Evolutionary conservation across 2,797 vertebrate genomes (phyloP), one percentile per base, ranked within the genome.

Genomic region (Scleropages formosus): DNA sequence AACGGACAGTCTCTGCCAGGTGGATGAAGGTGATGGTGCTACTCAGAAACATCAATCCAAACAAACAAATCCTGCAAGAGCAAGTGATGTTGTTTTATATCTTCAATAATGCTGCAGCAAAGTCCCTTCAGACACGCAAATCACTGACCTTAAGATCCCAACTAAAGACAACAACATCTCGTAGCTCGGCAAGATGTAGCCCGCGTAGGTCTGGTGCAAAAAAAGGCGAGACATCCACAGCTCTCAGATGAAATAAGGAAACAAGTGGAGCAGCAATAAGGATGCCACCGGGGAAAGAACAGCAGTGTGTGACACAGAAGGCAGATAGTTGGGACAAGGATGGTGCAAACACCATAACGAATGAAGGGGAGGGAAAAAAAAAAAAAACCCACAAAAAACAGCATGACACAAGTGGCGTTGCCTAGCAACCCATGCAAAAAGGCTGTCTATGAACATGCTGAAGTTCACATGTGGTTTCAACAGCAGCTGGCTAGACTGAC

Each of bases 351-450:
- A 39, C 2, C 31, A n/a, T 31, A 39, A 27, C 9, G 26, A 31
- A 13, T 1, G 62, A 22, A n/a, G 46, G 20, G 67, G 47, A 11
- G 51, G 47, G 24, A 68, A 18, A 18, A n/a, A 63, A 58, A 72
- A 39, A 71, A 59, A 72, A 47, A 31, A 61, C 20, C 24, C 20
- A 20, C 20, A 65, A 18, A 47, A 56, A 44, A 12, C 27, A 15
- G 56, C 68, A 58, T 22, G 20, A 26, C 16, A 18, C 47, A 13
- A 58, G 31, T 51, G 16, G 7, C 4, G 49, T 65, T 58, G 58
- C 74, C 64, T 59, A 26, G 53, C 15, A 20, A 72, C 69, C 51
- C 18, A 22, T 72, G 51, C 53, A 8, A 26, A 8, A 60, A 67
- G 31, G 31, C 31, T 39, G 39, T 39, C 31, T 6, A 53, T 39